Conservation (phyloP, 2,888 invertebrate genomes). For the Mantis religiosa region DNA sequence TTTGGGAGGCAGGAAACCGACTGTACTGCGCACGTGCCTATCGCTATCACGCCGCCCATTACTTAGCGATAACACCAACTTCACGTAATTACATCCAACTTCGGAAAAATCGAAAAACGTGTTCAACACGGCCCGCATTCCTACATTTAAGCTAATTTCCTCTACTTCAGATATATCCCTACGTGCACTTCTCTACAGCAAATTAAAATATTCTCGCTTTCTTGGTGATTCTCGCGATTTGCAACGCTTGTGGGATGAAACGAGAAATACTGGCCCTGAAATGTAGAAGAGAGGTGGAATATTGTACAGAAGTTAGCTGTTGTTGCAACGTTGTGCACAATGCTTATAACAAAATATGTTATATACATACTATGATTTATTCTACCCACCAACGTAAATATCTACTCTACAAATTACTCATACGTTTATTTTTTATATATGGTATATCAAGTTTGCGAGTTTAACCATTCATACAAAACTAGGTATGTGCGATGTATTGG, state of each 20-base stretch:
- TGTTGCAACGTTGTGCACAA: too few species aligned
- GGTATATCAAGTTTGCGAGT: too few species aligned
- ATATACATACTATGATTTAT: too few species aligned
- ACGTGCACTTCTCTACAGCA: neutral
- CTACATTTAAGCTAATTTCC: neutral
- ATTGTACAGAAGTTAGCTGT: too few species aligned
- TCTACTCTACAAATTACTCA: too few species aligned
- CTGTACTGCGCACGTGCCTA: neutral
- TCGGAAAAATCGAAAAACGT: neutral
- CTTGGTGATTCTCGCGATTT: neutral
- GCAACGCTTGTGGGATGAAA: neutral
- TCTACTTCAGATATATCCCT: neutral
- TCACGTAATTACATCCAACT: neutral
- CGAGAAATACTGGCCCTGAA: too few species aligned
- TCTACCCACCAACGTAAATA: too few species aligned
- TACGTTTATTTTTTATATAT: too few species aligned
- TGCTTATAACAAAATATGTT: too few species aligned
- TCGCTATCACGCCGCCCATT: neutral
- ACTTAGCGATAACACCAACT: neutral
- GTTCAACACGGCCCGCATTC: neutral
- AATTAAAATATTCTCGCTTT: neutral
- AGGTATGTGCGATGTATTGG: too few species aligned
- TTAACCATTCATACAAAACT: too few species aligned
- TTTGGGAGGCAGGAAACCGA: neutral
- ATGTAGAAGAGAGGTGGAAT: too few species aligned